phyloP scores from a whole-genome alignment of 2,113 vertebrate genomes.

The Triplophysa rosa region DNA sequence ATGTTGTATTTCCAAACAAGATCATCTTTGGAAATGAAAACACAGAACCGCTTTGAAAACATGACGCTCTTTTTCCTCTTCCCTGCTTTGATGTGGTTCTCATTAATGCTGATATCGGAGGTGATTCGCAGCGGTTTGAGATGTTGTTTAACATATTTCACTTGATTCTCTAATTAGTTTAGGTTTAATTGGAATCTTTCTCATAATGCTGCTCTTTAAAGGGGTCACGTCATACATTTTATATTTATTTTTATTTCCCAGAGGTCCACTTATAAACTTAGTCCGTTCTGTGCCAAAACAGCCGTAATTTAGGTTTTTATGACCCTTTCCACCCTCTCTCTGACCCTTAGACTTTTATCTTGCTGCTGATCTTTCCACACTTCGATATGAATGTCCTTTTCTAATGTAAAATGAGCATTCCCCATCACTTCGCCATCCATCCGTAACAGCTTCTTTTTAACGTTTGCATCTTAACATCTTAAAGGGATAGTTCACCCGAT shows the following conservation, averaged over 20 bases:
- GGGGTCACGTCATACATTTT: conserved; percentile 6
- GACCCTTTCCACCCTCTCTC: neutral
- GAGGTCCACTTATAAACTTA: conserved; percentile 11
- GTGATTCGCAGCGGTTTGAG: neutral
- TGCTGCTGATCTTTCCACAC: too few relatives aligned
- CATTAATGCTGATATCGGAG: conserved; percentile 5
- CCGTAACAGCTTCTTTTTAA: too few relatives aligned
- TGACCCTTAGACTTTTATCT: neutral
- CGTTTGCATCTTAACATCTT: too few relatives aligned
- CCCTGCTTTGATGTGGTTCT: neutral
- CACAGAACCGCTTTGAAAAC: conserved; percentile 10
- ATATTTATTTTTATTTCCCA: neutral
- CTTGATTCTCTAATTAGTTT: neutral
- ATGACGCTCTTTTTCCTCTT: neutral
- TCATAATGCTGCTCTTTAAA: conserved; percentile 2
- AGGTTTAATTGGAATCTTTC: conserved; percentile 1
- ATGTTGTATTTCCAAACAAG: neutral
- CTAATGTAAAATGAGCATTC: too few relatives aligned
- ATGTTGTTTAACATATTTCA: conserved; percentile 11
- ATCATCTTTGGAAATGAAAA: neutral
- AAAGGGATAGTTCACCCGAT: too few relatives aligned
- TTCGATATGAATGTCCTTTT: too few relatives aligned
- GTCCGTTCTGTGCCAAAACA: conserved; percentile 4
- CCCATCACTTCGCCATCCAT: too few relatives aligned
- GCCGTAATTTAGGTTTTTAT: neutral